Evolutionary conservation across 2,888 invertebrate genomes (phyloP), one percentile per base, ranked within the genome.

Genomic region (Torymus tubicola): DNA sequence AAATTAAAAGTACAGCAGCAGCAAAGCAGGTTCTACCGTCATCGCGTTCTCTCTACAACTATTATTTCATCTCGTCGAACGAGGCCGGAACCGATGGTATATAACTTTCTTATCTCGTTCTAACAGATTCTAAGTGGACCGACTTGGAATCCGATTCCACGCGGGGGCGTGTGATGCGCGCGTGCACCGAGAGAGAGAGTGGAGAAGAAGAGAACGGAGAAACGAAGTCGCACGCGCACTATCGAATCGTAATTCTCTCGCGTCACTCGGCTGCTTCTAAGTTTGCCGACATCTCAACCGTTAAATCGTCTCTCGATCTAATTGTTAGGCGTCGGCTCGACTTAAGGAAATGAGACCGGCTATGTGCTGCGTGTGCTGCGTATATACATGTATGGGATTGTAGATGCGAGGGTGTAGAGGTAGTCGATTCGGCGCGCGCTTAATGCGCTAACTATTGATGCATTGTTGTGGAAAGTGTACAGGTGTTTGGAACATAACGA

Each of bases 21-120:
- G n/a, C n/a, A n/a, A 42, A 14, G 16, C 42, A 18, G 13, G 0
- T 42, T 5, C 50, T 42, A 21, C 14, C 63, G 11, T 13, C 2
- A 31, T 63, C 31, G 14, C 31, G n/a, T 10, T n/a, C 18, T 31
- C 31, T 16, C 18, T n/a, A 1, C 16, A 13, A 21, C 21, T 13
- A 65, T 74, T 58, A 50, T 65, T 74, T 2, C 50, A 13, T 14
- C 53, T 24, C 21, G 18, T 63, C 18, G 12, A 50, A 61, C 42
- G 65, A 2, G 21, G 12, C 24, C 11, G 57, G 21, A 68, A 68
- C 42, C 42, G 21, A 68, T 72, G 50, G 52, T n/a, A n/a, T 69
- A 61, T 68, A 80, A 80, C 74, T 80, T 80, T 75, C 74, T 80
- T 80, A 80, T 80, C 75, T 75, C 60, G 60, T 57, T 61, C 71